Percentiles rank a stretch among this genome's conserved stretches.
These are phyloP conservation scores for Cyanoliseus patagonus DNA, from an alignment of 2,113 vertebrate genomes.

Conservation along the genomic window DNA sequence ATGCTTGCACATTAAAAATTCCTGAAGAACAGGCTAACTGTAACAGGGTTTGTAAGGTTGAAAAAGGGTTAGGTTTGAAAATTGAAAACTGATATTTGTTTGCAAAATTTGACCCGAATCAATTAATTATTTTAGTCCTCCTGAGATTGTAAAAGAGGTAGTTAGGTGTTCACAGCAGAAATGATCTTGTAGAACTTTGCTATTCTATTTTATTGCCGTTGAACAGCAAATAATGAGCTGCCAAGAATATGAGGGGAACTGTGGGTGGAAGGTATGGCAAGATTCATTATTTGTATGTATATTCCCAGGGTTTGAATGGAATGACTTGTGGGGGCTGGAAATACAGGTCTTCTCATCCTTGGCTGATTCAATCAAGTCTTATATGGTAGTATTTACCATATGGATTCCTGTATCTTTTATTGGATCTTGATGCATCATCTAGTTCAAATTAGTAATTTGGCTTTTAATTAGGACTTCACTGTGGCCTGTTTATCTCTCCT, in stretches of 20 bases:
- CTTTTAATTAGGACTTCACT: not conserved
- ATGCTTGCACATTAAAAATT: not conserved
- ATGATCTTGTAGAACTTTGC: not conserved
- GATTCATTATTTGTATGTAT: not conserved
- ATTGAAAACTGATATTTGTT: not conserved
- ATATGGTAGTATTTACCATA: not conserved
- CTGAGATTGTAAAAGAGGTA: not conserved
- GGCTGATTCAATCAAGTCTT: not conserved
- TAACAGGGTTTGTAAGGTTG: not conserved
- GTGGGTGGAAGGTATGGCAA: not conserved
- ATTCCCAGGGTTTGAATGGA: not conserved
- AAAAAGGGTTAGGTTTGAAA: not conserved
- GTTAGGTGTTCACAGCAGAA: not conserved
- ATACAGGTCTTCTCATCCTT: not conserved
- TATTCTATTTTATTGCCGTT: not conserved
- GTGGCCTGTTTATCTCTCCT: not conserved
- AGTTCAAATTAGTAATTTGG: not conserved
- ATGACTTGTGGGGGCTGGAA: accelerated
- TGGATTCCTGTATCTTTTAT: not conserved
- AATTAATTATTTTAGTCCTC: not conserved
- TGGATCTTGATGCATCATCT: not conserved
- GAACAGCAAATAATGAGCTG: not conserved
- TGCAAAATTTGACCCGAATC: not conserved
- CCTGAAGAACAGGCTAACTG: not conserved
- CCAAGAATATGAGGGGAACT: not conserved